phyloP scores from a whole-genome alignment of 1,140 invertebrate species.

The Achatina immaculata region DNA sequence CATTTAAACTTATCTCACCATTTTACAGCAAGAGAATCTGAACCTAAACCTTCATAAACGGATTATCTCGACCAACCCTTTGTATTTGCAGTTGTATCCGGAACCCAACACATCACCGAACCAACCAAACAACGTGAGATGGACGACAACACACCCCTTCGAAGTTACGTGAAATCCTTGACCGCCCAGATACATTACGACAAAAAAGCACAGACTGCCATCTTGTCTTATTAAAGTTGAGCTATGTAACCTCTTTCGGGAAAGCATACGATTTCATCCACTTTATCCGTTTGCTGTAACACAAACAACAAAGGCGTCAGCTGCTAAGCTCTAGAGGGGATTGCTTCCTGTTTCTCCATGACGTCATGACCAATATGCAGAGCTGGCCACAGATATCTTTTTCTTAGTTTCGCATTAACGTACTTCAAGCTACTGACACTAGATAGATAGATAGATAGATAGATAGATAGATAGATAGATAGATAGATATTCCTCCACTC shows the following conservation, averaged over 20 bases:
- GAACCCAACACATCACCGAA: not conserved
- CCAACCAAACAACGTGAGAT: not conserved
- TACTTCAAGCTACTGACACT: too few species aligned
- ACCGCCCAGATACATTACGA: constrained; percentile 18
- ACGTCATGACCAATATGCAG: constrained; percentile 26
- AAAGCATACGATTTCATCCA: not conserved
- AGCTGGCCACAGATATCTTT: not conserved
- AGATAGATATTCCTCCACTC: too few species aligned
- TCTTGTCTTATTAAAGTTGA: constrained; percentile 9
- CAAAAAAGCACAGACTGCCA: not conserved
- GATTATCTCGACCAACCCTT: not conserved
- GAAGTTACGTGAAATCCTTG: constrained; percentile 8
- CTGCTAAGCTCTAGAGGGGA: constrained; percentile 21
- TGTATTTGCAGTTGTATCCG: not conserved
- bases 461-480: too few species aligned
- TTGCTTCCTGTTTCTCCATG: constrained; percentile 35
- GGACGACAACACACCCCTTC: constrained; percentile 22
- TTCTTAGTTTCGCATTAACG: constrained; percentile 6
- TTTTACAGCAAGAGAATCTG: too few species aligned
- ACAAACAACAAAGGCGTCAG: constrained; percentile 38
- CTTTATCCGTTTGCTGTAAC: not conserved
- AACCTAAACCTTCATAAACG: not conserved
- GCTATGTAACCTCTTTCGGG: not conserved
- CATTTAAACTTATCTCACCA: too few species aligned
- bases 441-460: too few species aligned